These are phyloP conservation scores for Balanococcus diminutus DNA, from an alignment of 2,888 invertebrate species.

Conservation along the genomic window DNA sequence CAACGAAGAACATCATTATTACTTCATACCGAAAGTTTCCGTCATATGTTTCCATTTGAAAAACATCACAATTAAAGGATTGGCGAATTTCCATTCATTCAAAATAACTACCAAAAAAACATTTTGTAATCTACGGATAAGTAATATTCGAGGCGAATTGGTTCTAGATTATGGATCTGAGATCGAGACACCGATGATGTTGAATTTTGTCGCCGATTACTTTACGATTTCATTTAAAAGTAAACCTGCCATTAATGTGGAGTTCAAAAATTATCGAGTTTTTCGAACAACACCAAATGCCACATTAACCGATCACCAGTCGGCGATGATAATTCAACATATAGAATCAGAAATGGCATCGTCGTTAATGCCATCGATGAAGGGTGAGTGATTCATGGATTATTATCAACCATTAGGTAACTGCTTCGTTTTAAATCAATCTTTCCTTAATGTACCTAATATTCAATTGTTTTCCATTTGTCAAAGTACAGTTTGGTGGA, in stretches of 20 bases:
- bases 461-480: no score
- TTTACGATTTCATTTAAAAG: no score
- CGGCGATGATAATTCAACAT: neutral
- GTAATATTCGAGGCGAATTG: neutral
- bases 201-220: neutral
- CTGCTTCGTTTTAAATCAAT: no score
- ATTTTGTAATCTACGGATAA: neutral
- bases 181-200: neutral
- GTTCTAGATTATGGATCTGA: neutral
- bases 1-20: neutral
- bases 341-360: neutral
- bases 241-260: no score
- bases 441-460: no score
- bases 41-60: neutral
- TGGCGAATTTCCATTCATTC: neutral
- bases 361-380: neutral
- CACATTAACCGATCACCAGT: neutral
- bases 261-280: no score
- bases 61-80: neutral
- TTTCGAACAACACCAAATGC: neutral
- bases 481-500: no score
- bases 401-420: no score
- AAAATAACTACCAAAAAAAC: no score
- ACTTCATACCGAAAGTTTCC: neutral
- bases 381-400: neutral